Evolutionary conservation across 2,797 vertebrate species (phyloP).

Genomic region (Lepilemur ruficaudatus): DNA sequence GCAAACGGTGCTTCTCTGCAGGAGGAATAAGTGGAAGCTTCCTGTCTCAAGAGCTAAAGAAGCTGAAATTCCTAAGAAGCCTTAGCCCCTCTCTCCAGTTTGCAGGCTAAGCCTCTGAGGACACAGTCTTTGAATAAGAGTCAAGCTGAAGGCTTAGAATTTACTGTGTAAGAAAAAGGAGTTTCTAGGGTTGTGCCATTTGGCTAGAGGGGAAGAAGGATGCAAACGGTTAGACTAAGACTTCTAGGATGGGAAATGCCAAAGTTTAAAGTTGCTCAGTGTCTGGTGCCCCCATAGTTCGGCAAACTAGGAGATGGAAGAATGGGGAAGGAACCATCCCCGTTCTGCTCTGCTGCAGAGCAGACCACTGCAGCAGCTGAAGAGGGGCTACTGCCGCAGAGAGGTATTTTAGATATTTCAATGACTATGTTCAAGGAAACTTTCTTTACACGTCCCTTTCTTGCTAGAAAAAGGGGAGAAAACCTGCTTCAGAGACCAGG

Average conservation of each 20-base stretch:
- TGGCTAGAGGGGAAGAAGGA: constrained; percentile 17
- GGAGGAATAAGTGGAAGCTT: background rate
- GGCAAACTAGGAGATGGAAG: constrained; percentile 20
- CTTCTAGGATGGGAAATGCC: constrained; percentile 23
- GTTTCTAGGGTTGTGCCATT: constrained; percentile 20
- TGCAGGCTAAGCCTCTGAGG: background rate
- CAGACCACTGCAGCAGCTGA: constrained; percentile 35
- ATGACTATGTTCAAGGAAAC: constrained; percentile 75
- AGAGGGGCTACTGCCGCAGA: constrained; percentile 62
- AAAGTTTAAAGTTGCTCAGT: constrained; percentile 24
- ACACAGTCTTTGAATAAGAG: background rate
- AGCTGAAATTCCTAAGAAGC: background rate
- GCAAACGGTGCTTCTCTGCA: background rate
- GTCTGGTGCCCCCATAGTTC: constrained; percentile 8
- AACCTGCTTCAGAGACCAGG: constrained; percentile 74
- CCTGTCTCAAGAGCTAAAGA: constrained; percentile 32
- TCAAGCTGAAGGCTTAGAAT: background rate
- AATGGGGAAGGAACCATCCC: background rate
- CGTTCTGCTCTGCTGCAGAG: background rate
- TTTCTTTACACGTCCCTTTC: constrained; percentile 53
- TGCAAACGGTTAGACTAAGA: background rate
- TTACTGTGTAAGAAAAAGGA: background rate
- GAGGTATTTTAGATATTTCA: constrained; percentile 81
- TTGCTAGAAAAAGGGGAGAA: constrained; percentile 63
- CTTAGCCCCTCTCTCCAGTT: background rate